Evolutionary conservation across 2,113 vertebrate genomes (phyloP), one percentile per base, ranked within the genome.

Genomic region (Mionectes macconnelli): DNA sequence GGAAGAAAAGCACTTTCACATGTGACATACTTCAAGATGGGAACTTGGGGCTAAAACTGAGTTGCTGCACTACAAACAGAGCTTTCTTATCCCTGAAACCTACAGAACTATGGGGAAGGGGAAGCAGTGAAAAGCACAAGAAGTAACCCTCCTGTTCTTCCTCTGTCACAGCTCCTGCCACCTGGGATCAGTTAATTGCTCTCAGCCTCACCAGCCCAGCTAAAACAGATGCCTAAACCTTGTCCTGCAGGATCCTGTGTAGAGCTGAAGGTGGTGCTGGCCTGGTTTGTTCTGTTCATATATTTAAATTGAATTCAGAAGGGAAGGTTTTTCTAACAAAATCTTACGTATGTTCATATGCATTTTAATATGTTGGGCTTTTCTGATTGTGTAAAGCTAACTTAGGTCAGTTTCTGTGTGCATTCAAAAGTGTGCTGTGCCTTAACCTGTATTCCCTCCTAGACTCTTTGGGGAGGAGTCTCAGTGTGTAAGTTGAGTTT

Each of bases 151-250:
- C 60, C 25, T 37, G 42, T 50, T 80, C 73, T 45, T n/a, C 42
- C 47, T 73, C 37, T 16, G 4, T 72, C 87, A 59, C 89, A 91
- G 33, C 78, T 93, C 70, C 52, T 89, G 53, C 78, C 96, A 96
- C 84, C 92, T 96, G 92, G 75, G 93, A 50, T 90, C 82, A 90
- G 63, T 94, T 94, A 82, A 57, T 62, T 80, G 76, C 64, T 39
- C 57, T 84, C 76, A 79, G 66, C 55, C 45, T 28, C 83, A 53
- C 47, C 73, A 33, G 8, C 30, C 40, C 69, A 95, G 44, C 64
- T 77, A 33, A 76, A 90, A 50, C n/a, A 45, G 86, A 27, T 55
- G 66, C 75, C 75, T 60, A 60, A 77, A 75, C 40, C 23, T 42
- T 33, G 14, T 22, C 24, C 52, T 60, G 7, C 13, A 47, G 67